Base-by-base conservation (phyloP, 2,888 invertebrate species). In the Hydraecia micacea region DNA sequence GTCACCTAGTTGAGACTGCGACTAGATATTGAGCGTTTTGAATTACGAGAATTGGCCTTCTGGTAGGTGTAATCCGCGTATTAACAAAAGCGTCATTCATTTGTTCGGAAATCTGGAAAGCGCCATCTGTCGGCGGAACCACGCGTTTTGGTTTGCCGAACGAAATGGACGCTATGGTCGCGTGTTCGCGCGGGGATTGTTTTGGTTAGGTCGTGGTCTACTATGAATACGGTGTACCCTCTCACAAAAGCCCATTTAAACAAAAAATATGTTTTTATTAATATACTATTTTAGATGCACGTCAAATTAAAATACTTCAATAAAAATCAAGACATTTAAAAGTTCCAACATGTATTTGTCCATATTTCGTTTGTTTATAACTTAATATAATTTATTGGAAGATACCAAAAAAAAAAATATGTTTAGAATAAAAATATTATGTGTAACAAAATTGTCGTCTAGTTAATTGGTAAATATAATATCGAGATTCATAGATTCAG, bases 351-450 rank as follows among this genome's bases (percentile, higher is more conserved):
- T 2, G 58, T 58, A 2, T n/a, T n/a, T 58, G 11, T n/a, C 58
- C 13, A 6, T 13, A n/a, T 15, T 58, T 13, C n/a, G 6, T 58
- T 60, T 60, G 15, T 1, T 28, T 28, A 28, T 2, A 55, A 55
- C 55, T 55, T 9, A 55, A n/a, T 58, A 58, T n/a, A 28, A 18
- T 60, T 60, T n/a, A 58, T 58, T 62, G 72, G 62, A 66, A 85
- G 76, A 28, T 66, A 85, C 55, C n/a, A 77, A 60, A 55, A 36
- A 60, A 55, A 36, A 52, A 21, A 21, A 1, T 73, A 73, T 70
- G 18, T 73, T 73, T 81, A 83, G 55, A 71, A 80, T 66, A 74
- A 71, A 70, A 79, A 49, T 55, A 63, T 58, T 39, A 63, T 52
- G 32, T 81, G 3, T 58, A n/a, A 58, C 46, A 58, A 70, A 71